phyloP scores from a whole-genome alignment of 2,888 invertebrate species.

The Tetranychus piercei region DNA sequence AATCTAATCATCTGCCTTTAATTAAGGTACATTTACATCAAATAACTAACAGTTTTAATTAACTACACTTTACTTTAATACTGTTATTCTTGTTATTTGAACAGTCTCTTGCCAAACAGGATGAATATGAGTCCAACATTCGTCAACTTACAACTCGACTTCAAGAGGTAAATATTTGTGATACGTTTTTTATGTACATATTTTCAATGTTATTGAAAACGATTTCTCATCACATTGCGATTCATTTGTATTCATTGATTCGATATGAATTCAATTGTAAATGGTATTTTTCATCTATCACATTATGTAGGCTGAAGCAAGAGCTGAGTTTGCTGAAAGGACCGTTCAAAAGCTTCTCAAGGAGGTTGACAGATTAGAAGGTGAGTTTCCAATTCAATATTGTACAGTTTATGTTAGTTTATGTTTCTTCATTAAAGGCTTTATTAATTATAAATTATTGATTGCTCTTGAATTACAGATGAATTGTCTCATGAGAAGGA shows the following conservation, averaged over 20 bases:
- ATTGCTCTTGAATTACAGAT: constrained; percentile 29
- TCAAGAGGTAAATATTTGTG: constrained; percentile 6
- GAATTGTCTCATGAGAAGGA: constrained; percentile 55
- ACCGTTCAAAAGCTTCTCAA: constrained; percentile 99
- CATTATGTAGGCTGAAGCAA: constrained; percentile 63
- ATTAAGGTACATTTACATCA: no score
- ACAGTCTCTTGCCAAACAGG: constrained; percentile 41
- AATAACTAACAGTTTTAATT: no score
- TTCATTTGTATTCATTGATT: no score
- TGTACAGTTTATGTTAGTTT: no score
- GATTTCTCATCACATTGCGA: no score
- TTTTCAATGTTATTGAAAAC: no score
- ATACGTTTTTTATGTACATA: no score
- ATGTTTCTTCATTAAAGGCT: neutral
- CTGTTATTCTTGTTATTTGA: no score
- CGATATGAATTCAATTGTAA: no score
- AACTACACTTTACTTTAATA: no score
- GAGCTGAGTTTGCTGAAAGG: constrained; percentile 99
- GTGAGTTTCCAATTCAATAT: constrained; percentile 30
- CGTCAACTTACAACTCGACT: constrained; percentile 30
- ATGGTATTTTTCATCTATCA: neutral
- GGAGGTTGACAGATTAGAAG: constrained; percentile 99
- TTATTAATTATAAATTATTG: neutral
- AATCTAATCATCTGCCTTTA: no score
- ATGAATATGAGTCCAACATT: constrained; percentile 73